Evolutionary conservation across 2,113 vertebrate species (phyloP), one percentile per base, ranked within the genome.

Genomic region (Salvelinus sp.): DNA sequence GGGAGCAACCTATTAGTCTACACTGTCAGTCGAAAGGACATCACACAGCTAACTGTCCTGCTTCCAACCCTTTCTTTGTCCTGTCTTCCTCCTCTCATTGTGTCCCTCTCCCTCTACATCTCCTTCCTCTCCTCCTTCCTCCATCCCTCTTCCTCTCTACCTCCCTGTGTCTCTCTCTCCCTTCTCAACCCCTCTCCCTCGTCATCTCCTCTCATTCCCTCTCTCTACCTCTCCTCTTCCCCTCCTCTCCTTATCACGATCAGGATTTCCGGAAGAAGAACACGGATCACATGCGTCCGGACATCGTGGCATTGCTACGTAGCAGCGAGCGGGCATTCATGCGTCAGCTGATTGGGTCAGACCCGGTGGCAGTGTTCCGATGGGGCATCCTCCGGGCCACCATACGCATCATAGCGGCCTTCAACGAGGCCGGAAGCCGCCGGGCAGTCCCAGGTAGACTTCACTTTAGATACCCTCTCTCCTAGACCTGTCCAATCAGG

Each of bases 261-360:
- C 80, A 99, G 98, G 96, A 96, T 83, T 99, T 99, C 89, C 91
- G 91, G 38, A 94, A 95, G 90, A 98, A 97, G 70, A 99, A 99
- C 85, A 95, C 94, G 14, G 98, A 97, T 81, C 96, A 96, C 91
- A 96, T 99, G 96, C 92, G 95, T 1, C 95, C 96, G 0, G 97
- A 97, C 63, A 96, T 97, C 0, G 92, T 98, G 9, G 94, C 95
- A 0, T 91, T 99, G 12, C 93, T 99, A 0, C 93, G 96, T 2
- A 93, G 96, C 91, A 99, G 98, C 0, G 92, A 95, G 87, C 94
- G 93, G 1, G 88, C 94, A 0, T 98, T 96, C 0, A 88, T 99
- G 70, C 95, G 97, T 22, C 92, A 95, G 86, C 93, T 99, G 77
- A 94, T 98, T 0, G 93, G 96, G 1, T 94, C 96, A 87, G 95